A percentile compares a stretch with the other conserved stretches of the same genome.
Conservation (phyloP, 1,140 invertebrate species). For the Samia ricini region DNA sequence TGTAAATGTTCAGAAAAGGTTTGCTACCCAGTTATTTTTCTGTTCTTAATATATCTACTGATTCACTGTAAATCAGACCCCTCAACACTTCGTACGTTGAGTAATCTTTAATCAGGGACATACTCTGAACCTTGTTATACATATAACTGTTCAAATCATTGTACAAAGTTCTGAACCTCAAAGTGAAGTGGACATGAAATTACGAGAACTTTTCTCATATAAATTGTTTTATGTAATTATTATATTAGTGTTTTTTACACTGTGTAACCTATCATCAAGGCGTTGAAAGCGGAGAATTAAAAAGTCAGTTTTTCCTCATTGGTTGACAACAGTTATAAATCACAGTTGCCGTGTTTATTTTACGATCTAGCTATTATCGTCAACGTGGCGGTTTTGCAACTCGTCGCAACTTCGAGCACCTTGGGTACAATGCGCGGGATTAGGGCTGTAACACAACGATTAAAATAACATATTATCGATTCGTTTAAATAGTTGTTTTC, state of each 20-base stretch:
- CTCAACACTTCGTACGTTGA: too few relatives aligned
- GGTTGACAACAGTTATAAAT: constrained; percentile 64
- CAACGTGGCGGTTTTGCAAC: constrained; percentile 67
- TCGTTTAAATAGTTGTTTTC: neutral
- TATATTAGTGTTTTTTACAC: constrained; percentile 20
- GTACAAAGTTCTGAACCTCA: too few relatives aligned
- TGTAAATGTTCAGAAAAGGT: too few relatives aligned
- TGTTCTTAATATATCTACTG: too few relatives aligned
- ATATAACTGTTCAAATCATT: too few relatives aligned
- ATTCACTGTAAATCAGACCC: too few relatives aligned
- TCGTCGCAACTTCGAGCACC: constrained; percentile 32
- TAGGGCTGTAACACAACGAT: constrained; percentile 21
- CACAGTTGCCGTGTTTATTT: constrained; percentile 64
- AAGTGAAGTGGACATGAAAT: neutral
- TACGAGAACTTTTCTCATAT: neutral
- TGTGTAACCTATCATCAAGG: constrained; percentile 54
- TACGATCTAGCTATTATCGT: constrained; percentile 68
- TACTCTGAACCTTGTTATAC: too few relatives aligned
- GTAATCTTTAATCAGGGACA: too few relatives aligned
- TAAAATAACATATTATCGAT: neutral
- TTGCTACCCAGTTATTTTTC: too few relatives aligned
- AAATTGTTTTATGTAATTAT: neutral
- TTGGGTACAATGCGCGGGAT: constrained; percentile 34
- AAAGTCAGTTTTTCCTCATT: constrained; percentile 53
- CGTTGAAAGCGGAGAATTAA: constrained; percentile 54